Base-by-base conservation (phyloP, 1,140 invertebrate species). In the Diachasmimorpha longicaudata region DNA sequence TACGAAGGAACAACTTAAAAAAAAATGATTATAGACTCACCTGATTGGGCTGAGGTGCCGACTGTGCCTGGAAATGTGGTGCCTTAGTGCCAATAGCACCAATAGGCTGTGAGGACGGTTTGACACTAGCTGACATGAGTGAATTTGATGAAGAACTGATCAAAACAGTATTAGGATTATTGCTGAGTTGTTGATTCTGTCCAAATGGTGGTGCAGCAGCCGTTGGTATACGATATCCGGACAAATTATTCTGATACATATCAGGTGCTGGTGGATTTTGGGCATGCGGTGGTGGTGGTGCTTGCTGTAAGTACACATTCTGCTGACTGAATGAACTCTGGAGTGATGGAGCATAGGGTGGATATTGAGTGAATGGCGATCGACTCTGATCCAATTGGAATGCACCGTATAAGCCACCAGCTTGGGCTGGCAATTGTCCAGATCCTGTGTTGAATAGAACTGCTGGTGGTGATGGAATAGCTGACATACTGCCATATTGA, bases 141-240 rank as follows among this genome's bases (percentile, higher is more conserved):
- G 95, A 96, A 87, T 96, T 96, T 9, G 94, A 93, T 9, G 94
- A 94, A 31, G 95, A 96, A 68, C 95, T 96, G 75, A 97, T 97
- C 76, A 98, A 92, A 72, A 96, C 95, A 31, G 95, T 96, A 81
- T 93, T 97, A 25, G 95, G 95, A 89, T 95, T 96, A 83, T 92
- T 95, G 77, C 93, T 91, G 72, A 95, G 91, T 82, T 96, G 95
- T 69, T 94, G 92, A 78, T 93, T 93, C 85, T 95, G 93, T 19
- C 93, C 93, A 86, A 95, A 93, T 0, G 90, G 93, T 79, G 89
- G 92, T 74, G 86, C 91, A 80, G 86, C 93, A 78, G 89, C 93
- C 9, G 90, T 88, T 80, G 91, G 92, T 87, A 95, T 91, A 72
- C 94, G 90, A 81, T 93, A 95, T 83, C 94, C 94, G 68, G 92